Evolutionary conservation across 2,888 invertebrate species (phyloP).

Genomic region (Rhorus exstirpatorius): DNA sequence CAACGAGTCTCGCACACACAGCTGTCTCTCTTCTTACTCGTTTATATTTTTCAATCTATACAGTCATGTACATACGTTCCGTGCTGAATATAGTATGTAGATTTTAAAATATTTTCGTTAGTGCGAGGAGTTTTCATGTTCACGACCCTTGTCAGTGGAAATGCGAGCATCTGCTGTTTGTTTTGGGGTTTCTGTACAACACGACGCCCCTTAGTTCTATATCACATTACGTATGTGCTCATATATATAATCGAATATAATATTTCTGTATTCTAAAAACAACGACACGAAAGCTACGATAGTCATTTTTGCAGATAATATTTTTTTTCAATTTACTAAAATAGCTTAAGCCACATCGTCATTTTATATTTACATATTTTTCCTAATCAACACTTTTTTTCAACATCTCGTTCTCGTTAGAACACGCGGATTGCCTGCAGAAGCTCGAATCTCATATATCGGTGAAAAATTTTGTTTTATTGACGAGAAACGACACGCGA

Average conservation of each 20-base stretch:
- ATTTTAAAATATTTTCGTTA: not conserved
- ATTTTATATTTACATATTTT: not conserved
- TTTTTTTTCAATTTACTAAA: slow-evolving; percentile 10
- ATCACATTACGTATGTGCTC: too few relatives aligned
- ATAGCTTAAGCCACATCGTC: slow-evolving; percentile 10
- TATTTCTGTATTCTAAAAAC: not conserved
- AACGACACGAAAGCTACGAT: too few relatives aligned
- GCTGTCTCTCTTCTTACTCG: slow-evolving; percentile 19
- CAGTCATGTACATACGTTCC: not conserved
- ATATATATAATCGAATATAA: not conserved
- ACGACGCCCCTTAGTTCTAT: not conserved
- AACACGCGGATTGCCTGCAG: not conserved
- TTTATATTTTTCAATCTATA: slow-evolving; percentile 6
- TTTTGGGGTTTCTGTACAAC: slow-evolving; percentile 1
- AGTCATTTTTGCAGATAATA: not conserved
- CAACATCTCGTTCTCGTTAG: slow-evolving; percentile 1
- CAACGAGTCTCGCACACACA: slow-evolving; percentile 40
- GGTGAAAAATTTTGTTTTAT: not conserved
- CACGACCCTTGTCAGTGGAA: not conserved
- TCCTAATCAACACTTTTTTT: not conserved
- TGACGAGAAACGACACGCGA: slow-evolving; percentile 31
- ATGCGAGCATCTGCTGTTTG: slow-evolving; percentile 55
- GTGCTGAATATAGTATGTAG: slow-evolving; percentile 6
- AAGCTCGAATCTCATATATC: slow-evolving; percentile 29
- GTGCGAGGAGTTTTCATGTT: not conserved